phyloP scores from a whole-genome alignment of 1,140 invertebrate genomes.

The Sycobia sp. region DNA sequence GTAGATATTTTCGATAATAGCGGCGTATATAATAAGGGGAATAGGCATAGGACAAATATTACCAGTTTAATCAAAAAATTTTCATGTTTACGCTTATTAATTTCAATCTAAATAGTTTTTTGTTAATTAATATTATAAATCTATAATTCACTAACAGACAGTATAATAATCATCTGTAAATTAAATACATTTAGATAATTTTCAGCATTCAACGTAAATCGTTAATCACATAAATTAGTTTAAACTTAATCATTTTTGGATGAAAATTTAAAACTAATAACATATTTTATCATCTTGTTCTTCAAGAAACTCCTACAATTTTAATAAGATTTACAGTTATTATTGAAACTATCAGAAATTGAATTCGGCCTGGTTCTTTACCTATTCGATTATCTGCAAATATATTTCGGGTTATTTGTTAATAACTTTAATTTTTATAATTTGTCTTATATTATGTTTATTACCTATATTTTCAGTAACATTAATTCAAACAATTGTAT shows the following conservation, averaged over 20 bases:
- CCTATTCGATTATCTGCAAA: conserved; percentile 64
- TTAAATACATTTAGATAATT: too few species aligned
- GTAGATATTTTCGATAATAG: too few species aligned
- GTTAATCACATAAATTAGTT: too few species aligned
- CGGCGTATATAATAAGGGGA: too few species aligned
- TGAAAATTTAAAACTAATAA: conserved; percentile 65
- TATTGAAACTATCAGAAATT: conserved; percentile 67
- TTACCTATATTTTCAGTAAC: not conserved
- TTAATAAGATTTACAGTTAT: conserved; percentile 70
- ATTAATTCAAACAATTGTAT: not conserved
- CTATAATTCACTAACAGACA: too few species aligned
- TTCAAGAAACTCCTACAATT: conserved; percentile 65
- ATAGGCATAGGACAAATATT: too few species aligned
- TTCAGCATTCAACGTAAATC: too few species aligned
- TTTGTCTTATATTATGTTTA: not conserved
- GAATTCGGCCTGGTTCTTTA: conserved; percentile 69
- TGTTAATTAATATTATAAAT: too few species aligned
- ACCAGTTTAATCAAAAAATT: too few species aligned
- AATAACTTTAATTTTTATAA: not conserved
- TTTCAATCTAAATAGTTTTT: too few species aligned
- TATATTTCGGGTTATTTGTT: not conserved
- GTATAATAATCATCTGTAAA: too few species aligned
- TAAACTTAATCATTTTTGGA: conserved; percentile 66
- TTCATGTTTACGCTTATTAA: too few species aligned
- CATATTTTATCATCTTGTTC: conserved; percentile 69